Evolutionary conservation across 2,888 invertebrate genomes (phyloP).

Genomic region (Cephus pygmeus): DNA sequence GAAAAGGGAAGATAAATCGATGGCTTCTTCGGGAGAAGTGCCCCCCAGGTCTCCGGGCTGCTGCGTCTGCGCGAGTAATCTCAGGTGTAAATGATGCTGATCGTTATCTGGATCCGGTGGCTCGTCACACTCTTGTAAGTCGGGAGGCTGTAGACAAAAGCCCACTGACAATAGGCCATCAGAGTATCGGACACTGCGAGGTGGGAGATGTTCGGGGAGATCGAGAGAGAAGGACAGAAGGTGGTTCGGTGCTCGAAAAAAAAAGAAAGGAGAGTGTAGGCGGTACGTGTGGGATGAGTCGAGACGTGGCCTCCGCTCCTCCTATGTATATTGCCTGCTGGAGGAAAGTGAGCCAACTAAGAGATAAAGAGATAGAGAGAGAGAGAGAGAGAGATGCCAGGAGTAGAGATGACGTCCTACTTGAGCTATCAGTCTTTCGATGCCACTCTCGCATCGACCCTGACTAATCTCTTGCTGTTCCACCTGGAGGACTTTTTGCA

Average conservation of each 20-base stretch:
- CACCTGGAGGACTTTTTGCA: conserved; percentile 17
- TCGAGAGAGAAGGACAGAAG: not conserved
- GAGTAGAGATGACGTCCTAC: conserved; percentile 1
- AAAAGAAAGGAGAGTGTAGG: not conserved
- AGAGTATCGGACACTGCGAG: conserved; percentile 34
- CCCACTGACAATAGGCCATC: conserved; percentile 50
- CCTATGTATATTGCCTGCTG: no score
- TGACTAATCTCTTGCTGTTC: conserved; percentile 19
- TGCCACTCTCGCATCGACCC: conserved; percentile 7
- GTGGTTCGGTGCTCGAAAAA: not conserved
- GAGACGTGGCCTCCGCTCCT: not conserved
- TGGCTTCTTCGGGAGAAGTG: not conserved
- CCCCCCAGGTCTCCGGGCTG: not conserved
- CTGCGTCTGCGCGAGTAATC: not conserved
- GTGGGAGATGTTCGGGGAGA: conserved; percentile 7
- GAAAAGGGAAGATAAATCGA: not conserved
- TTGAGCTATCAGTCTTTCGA: conserved; percentile 4
- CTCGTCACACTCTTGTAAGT: conserved; percentile 32
- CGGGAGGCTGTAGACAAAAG: conserved; percentile 41
- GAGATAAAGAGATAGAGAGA: conserved; percentile 8
- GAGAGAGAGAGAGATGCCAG: not conserved
- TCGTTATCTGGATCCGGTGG: conserved; percentile 35
- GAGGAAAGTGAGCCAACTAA: no score
- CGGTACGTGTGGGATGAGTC: not conserved
- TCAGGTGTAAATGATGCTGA: conserved; percentile 21